A percentile compares a stretch with the other conserved stretches of the same genome.
Conservation (phyloP, 2,113 vertebrate genomes). For the Xiphorhynchus elegans region DNA sequence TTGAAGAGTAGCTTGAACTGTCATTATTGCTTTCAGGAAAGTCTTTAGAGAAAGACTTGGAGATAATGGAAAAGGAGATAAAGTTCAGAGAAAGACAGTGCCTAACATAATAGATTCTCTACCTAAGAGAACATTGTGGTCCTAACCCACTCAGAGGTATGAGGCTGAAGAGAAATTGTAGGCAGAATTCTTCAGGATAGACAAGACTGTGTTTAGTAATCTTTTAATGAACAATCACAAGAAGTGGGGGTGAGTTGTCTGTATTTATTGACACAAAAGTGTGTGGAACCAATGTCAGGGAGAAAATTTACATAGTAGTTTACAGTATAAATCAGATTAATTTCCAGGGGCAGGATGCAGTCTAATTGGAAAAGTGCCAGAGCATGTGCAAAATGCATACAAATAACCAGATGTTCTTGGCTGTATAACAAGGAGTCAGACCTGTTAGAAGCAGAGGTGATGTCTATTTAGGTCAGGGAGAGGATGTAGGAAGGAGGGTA, state of each 20-base stretch:
- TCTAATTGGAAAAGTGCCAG: neutral
- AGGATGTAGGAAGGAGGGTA: neutral
- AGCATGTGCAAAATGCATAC: neutral
- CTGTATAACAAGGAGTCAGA: neutral
- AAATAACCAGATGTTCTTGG: neutral
- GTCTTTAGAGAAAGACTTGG: neutral
- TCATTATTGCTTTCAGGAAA: neutral
- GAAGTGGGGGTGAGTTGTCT: neutral
- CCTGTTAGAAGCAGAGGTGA: neutral
- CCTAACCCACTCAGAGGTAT: neutral
- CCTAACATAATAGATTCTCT: neutral
- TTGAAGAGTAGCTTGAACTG: neutral
- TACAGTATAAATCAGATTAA: neutral
- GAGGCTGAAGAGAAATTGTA: neutral
- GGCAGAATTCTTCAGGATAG: neutral
- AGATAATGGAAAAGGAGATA: neutral
- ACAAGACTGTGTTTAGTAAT: neutral
- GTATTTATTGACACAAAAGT: neutral
- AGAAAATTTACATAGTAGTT: neutral
- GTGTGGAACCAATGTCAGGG: neutral
- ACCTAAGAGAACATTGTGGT: neutral
- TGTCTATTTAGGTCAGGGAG: neutral
- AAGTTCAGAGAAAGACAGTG: neutral
- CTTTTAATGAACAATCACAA: neutral
- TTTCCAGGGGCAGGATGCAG: neutral